Evolutionary conservation across 1,140 invertebrate genomes (phyloP), one percentile per base, ranked within the genome.

Genomic region (Drosophila azteca): DNA sequence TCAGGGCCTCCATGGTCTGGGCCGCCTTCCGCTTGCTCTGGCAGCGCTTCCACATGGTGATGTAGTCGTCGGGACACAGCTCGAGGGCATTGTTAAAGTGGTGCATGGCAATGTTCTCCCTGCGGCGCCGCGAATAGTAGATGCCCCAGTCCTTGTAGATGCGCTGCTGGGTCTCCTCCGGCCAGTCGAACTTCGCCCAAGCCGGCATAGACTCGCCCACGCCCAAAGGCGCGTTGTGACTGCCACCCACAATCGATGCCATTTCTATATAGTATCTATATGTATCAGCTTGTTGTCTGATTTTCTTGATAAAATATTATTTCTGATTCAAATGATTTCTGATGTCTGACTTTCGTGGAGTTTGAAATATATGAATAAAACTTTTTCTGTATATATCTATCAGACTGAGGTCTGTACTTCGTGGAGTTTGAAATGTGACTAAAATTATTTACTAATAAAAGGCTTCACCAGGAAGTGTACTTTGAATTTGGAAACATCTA

Each of bases 61-160:
- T 53, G n/a, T 68, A 67, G 57, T 91, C 90, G 15, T 15, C 5
- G 0, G 6, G 29, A 52, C 81, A 55, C 24, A 91, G 6, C 1
- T 74, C 72, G 20, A 91, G 45, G 2, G 90, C 87, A 57, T 84
- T 79, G 29, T 83, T 71, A 15, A 79, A 83, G 20, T 90, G 90
- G 20, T 91, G 61, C 58, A 81, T 9, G 0, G 90, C 90, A 11
- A 88, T 76, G 54, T 78, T 90, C 66, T 88, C 70, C 6, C 87
- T 48, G 0, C 78, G 79, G 4, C 83, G 75, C 17, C 64, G 71
- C 0, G 78, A 91, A 41, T 91, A 91, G 39, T 90, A 90, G 8
- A 64, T 69, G 6, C 85, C 90, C 90, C 90, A 91, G 8, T 84
- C 90, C 26, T 71, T 52, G 15, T 84, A 91, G 6, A 91, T 84